Conservation (phyloP, 2,113 vertebrate species). For the Piprites chloris region DNA sequence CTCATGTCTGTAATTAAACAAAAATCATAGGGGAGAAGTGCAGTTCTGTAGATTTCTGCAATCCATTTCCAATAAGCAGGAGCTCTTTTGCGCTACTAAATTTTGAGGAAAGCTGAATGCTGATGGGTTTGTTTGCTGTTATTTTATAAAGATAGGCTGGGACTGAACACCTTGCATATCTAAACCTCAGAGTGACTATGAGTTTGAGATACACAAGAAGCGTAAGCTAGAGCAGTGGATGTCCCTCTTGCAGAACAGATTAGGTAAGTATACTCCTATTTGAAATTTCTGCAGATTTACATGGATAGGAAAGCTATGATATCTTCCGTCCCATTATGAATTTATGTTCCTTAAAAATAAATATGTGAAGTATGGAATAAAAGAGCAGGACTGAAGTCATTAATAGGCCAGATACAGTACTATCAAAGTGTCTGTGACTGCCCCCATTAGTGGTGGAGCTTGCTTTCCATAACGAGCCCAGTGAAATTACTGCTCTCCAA, state of each 20-base stretch:
- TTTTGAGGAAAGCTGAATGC: neutral
- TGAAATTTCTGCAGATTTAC: neutral
- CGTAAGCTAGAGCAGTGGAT: rapidly evolving
- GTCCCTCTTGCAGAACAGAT: neutral
- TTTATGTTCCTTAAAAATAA: neutral
- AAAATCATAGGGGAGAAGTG: conserved; percentile 54
- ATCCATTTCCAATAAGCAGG: neutral
- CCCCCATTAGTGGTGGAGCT: neutral
- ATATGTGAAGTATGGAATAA: neutral
- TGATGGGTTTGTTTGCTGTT: neutral
- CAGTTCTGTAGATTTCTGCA: conserved; percentile 1
- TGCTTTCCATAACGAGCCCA: neutral
- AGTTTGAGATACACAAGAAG: neutral
- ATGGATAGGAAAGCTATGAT: neutral
- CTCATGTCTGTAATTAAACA: conserved; percentile 60
- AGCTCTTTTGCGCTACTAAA: neutral
- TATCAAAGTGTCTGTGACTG: neutral
- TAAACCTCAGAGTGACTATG: neutral
- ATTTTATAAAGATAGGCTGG: neutral
- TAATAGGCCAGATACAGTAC: neutral
- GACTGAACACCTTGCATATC: no score
- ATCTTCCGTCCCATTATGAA: neutral
- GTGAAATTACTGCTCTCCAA: neutral
- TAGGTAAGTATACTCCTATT: neutral
- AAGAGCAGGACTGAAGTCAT: neutral